Conservation (phyloP, 2,888 invertebrate genomes). For the Hipparchia semele region DNA sequence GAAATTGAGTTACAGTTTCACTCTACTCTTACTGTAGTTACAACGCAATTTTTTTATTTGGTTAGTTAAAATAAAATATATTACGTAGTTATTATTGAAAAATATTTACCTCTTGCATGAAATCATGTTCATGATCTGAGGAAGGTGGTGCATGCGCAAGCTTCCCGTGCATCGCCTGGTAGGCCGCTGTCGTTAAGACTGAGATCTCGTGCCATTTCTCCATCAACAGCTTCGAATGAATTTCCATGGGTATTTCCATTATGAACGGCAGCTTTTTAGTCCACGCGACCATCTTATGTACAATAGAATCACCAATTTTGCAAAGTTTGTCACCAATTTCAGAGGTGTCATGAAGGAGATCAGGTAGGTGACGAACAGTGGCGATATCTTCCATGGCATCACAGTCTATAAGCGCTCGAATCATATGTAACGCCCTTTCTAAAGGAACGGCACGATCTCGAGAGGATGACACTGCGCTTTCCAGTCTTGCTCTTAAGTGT, state of each 20-base stretch:
- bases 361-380: slow-evolving; percentile 94
- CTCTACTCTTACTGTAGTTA: neutral
- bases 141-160: slow-evolving; percentile 74
- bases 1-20: neutral
- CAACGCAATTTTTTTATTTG: neutral
- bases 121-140: slow-evolving; percentile 87
- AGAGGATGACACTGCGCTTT: slow-evolving; percentile 94
- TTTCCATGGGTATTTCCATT: slow-evolving; percentile 97
- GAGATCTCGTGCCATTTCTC: slow-evolving; percentile 99
- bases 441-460: slow-evolving; percentile 91
- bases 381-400: slow-evolving; percentile 98
- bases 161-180: slow-evolving; percentile 94
- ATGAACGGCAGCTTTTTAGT: slow-evolving; percentile 99
- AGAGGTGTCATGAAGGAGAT: slow-evolving; percentile 94
- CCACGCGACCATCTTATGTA: slow-evolving; percentile 99
- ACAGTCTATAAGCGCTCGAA: slow-evolving; percentile 96
- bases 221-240: slow-evolving; percentile 96
- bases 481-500: slow-evolving; percentile 93
- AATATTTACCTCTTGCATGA: slow-evolving; percentile 90
- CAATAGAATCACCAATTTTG: slow-evolving; percentile 98
- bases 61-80: neutral
- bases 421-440: slow-evolving; percentile 94
- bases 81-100: neutral
- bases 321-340: slow-evolving; percentile 96
- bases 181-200: slow-evolving; percentile 96